These are phyloP conservation scores for Metacarcinus magister DNA, from an alignment of 2,888 invertebrate species.

Conservation along the genomic window DNA sequence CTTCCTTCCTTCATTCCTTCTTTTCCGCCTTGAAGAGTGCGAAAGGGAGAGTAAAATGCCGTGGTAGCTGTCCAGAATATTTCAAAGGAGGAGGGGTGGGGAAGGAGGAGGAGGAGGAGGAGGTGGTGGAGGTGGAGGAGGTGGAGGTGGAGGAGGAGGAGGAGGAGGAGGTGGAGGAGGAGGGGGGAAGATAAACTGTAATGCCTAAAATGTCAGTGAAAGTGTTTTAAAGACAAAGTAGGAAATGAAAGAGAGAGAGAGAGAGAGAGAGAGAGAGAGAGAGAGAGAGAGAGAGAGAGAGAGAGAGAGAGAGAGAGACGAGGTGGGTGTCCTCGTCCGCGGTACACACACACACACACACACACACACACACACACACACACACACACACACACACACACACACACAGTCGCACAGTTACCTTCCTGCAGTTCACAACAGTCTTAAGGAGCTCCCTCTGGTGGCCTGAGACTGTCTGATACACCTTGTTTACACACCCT, in stretches of 20 bases:
- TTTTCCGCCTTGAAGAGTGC: no score
- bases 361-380: conserved; percentile 20
- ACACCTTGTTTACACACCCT: not conserved
- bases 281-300: conserved; percentile 1
- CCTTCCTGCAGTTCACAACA: not conserved
- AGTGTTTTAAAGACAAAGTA: not conserved
- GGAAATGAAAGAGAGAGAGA: not conserved
- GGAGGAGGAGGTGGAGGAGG: not conserved
- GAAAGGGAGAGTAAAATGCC: no score
- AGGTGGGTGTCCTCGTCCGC: conserved; percentile 32
- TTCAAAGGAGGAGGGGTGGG: no score
- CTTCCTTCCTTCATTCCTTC: no score
- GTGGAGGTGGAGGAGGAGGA: not conserved
- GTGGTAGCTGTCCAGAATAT: no score
- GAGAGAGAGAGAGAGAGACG: conserved; percentile 33
- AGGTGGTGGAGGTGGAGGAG: not conserved
- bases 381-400: conserved; percentile 52
- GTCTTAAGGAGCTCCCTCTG: not conserved
- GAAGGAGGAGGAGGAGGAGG: not conserved
- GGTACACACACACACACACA: conserved; percentile 57
- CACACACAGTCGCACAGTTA: conserved; percentile 34
- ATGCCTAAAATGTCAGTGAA: not conserved
- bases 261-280: not conserved
- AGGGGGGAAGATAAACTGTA: not conserved
- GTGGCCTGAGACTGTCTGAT: conserved; percentile 14